These are phyloP conservation scores for Virgularia gustaviana DNA, from an alignment of 92 coral and sea anemone genomes.

Conservation along the genomic window DNA sequence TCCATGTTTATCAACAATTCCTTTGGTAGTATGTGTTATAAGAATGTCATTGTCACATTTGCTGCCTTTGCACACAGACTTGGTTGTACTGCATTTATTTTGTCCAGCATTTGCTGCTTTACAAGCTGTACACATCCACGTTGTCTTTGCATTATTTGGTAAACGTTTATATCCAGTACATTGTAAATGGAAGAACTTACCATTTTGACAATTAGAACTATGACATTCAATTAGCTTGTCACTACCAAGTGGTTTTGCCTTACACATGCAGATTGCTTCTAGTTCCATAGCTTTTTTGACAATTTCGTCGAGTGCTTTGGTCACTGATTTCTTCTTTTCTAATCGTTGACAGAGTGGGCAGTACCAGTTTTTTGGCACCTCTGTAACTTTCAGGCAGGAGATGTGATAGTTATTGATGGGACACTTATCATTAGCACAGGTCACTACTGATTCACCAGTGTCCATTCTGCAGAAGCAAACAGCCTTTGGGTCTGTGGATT, in stretches of 20 bases:
- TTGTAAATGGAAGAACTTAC: constrained; percentile 62
- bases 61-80: too few species aligned
- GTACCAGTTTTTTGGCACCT: constrained; percentile 33
- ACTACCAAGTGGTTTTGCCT: constrained; percentile 36
- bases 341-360: constrained; percentile 52
- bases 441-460: constrained; percentile 21
- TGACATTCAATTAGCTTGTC: constrained; percentile 67
- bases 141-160: constrained; percentile 63
- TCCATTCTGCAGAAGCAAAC: constrained; percentile 41
- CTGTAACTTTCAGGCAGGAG: constrained; percentile 38
- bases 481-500: not conserved
- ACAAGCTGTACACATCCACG: constrained; percentile 53
- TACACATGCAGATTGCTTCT: constrained; percentile 57
- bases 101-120: too few species aligned
- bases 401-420: constrained; percentile 41
- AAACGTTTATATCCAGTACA: constrained; percentile 57
- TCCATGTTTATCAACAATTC: constrained; percentile 3
- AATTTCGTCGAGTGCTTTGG: constrained; percentile 27
- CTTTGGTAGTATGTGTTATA: not conserved
- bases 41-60: constrained; percentile 41
- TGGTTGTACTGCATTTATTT: too few species aligned
- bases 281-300: constrained; percentile 42
- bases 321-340: constrained; percentile 20
- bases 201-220: constrained; percentile 53
- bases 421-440: constrained; percentile 19